Base-by-base conservation (phyloP, 2,888 invertebrate species). In the Tetragonula carbonaria region DNA sequence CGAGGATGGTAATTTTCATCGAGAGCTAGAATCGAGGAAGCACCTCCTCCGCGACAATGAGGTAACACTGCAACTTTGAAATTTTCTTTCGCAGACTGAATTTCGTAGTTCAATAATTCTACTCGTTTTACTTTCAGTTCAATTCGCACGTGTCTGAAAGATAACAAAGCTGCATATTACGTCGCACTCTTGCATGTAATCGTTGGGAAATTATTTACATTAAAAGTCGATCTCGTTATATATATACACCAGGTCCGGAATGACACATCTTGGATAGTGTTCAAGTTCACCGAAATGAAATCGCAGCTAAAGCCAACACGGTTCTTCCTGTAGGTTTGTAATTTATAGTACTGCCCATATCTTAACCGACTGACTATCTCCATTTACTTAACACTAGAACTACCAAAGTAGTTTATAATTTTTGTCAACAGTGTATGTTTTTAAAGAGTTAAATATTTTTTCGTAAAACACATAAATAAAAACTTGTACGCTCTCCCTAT, bases 81-180 rank as follows among this genome's bases (percentile, higher is more conserved):
- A 33, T 38, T 4, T 53, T 14, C 18, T 23, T 75, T 8, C 45
- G 45, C 6, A 38, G 5, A 38, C 38, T 50, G 23, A 28, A 21
- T 8, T 4, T 0, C 11, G n/a, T 21, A 18, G 8, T 23, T 55
- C 14, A 14, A 28, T 3, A 4, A 53, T 45, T 66, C 16, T 14
- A n/a, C 14, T 57, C 11, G 33, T 33, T 16, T 16, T 33, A 16
- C 53, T 45, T 5, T 55, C 53, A 28, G 62, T 50, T 66, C 21
- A 33, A 71, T 84, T 84, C 84, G 78, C 82, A 78, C 82, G 80
- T 75, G 78, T 71, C 82, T 75, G 53, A 68, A 50, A 55, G 72
- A 78, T 75, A 82, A 79, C 73, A 68, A 84, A 86, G 74, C 74
- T 82, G 80, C 67, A 28, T 57, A 73, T 73, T 55, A 67, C 28